A percentile compares a stretch with the other conserved stretches of the same genome.
These are phyloP conservation scores for Eulemur rubriventer DNA, from an alignment of 2,797 vertebrate genomes.

Conservation along the genomic window DNA sequence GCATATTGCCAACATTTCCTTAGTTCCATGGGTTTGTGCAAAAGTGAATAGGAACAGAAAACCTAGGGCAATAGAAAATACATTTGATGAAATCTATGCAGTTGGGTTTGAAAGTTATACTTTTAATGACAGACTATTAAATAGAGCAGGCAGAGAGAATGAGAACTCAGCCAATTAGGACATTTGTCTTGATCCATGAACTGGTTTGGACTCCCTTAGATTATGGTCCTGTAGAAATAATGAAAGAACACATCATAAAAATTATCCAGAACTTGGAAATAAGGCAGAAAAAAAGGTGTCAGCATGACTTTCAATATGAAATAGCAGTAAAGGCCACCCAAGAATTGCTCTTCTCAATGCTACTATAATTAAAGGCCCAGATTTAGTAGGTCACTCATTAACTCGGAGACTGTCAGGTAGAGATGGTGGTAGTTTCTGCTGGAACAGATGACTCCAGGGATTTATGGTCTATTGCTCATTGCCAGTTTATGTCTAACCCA, in stretches of 20 bases:
- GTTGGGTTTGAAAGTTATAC: not conserved
- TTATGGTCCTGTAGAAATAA: not conserved
- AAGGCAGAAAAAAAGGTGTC: not conserved
- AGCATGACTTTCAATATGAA: not conserved
- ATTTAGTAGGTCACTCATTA: not conserved
- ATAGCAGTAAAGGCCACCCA: not conserved
- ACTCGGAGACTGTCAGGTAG: not conserved
- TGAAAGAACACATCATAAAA: not conserved
- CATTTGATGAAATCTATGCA: not conserved
- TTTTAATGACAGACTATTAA: constrained; percentile 1
- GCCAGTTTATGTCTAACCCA: not conserved
- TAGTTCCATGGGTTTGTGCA: not conserved
- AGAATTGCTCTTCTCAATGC: not conserved
- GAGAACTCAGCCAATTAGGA: not conserved
- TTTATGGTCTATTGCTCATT: not conserved
- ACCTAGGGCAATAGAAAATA: not conserved
- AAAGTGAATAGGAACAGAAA: constrained; percentile 5
- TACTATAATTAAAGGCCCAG: not conserved
- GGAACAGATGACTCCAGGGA: not conserved
- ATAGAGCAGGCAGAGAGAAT: not conserved
- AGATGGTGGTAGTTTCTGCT: not conserved
- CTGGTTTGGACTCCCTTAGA: not conserved
- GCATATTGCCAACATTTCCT: not conserved
- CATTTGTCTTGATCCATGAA: not conserved
- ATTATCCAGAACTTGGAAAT: not conserved